Percentiles rank a stretch among this genome's conserved stretches.
These are phyloP conservation scores for Petrocephalus zakoni DNA, from an alignment of 2,113 vertebrate species.

Conservation along the genomic window DNA sequence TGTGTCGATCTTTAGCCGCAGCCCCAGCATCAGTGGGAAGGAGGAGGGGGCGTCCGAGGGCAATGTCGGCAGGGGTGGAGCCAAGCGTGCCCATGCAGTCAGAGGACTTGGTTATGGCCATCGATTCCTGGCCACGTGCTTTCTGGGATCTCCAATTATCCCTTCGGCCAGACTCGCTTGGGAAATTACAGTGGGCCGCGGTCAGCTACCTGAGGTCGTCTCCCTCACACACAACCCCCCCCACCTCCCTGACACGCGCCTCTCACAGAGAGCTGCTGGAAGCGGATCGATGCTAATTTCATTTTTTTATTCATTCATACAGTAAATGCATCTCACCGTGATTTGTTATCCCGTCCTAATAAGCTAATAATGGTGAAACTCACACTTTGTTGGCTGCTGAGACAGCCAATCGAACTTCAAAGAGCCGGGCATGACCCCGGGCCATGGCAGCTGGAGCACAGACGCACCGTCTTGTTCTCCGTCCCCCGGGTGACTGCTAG, in stretches of 20 bases:
- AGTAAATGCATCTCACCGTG: constrained; percentile 25
- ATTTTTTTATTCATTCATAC: constrained; percentile 29
- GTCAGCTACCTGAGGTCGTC: neutral
- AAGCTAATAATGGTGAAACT: constrained; percentile 23
- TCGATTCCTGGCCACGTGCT: constrained; percentile 44
- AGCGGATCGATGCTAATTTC: constrained; percentile 40
- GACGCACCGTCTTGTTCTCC: neutral
- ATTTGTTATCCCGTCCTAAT: constrained; percentile 19
- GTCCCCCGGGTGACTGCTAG: neutral
- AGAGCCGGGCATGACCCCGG: neutral
- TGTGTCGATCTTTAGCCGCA: neutral
- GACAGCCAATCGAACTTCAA: constrained; percentile 1
- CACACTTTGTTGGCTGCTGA: constrained; percentile 15
- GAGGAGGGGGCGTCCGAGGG: neutral
- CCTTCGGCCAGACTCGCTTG: neutral
- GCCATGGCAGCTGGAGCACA: too few species aligned
- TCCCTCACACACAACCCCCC: neutral
- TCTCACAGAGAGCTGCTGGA: constrained; percentile 24
- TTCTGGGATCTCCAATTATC: constrained; percentile 4
- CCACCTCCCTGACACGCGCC: constrained; percentile 26
- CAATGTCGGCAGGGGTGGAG: neutral
- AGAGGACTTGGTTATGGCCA: constrained; percentile 55
- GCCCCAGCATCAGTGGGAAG: neutral
- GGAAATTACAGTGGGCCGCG: neutral
- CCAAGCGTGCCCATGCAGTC: constrained; percentile 25